phyloP scores from a whole-genome alignment of 2,113 vertebrate species.

The Stictonetta naevosa region DNA sequence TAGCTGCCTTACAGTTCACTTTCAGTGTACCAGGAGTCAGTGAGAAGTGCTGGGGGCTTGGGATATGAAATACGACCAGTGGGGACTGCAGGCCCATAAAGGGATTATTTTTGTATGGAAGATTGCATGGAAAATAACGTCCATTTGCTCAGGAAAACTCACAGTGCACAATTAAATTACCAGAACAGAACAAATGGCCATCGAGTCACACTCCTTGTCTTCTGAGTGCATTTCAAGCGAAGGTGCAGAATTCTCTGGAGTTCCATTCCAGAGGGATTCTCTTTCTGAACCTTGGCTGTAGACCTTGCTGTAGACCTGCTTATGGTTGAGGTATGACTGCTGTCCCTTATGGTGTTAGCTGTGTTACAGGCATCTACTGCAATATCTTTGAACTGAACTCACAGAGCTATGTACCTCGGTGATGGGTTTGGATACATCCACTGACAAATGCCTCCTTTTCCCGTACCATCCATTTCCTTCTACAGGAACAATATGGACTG shows the following conservation, averaged over 20 bases:
- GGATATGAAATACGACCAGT: slow-evolving; percentile 31
- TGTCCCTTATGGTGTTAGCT: background rate
- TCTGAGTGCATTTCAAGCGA: background rate
- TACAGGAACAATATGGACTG: background rate
- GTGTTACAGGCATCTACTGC: background rate
- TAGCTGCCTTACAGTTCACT: background rate
- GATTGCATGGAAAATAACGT: slow-evolving; percentile 2
- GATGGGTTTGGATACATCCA: background rate
- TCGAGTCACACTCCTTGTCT: background rate
- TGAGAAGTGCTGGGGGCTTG: background rate
- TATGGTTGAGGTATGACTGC: background rate
- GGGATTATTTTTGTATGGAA: background rate
- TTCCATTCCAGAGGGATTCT: background rate
- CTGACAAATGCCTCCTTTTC: background rate
- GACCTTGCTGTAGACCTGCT: background rate
- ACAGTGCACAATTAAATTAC: background rate
- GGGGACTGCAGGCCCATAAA: background rate
- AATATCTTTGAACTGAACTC: background rate
- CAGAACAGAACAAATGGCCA: background rate
- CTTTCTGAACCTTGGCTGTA: background rate
- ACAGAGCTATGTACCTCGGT: background rate
- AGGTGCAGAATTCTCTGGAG: background rate
- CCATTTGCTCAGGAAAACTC: background rate
- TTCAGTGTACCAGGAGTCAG: background rate
- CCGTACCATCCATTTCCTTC: background rate